Base-by-base conservation (phyloP, 1,140 invertebrate species). In the Eumaeus atala region DNA sequence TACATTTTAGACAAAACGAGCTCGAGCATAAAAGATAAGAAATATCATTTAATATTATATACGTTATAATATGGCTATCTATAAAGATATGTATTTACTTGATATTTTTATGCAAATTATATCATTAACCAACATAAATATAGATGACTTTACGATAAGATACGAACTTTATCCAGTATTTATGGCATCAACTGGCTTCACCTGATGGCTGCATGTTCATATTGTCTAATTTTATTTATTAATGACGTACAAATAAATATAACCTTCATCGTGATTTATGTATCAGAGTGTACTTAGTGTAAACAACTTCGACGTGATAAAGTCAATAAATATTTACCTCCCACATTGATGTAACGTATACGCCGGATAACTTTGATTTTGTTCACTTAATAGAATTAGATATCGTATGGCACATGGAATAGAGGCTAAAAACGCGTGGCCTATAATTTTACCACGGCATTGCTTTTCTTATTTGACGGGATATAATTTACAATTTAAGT, bases 401-500 rank as follows among this genome's bases (percentile, higher is more conserved):
- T 44, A 16, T 44, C 14, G 14, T 44, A 44, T 44, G 14, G 0
- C 38, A 16, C 2, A 6, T 16, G 5, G 14, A 1, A 14, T 44
- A 44, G 40, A 16, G 14, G 9, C 40, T 14, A 44, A 16, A 44
- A 44, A 9, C 8, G 16, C 14, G 14, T 44, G 16, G 9, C 40
- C 14, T 44, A 44, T 12, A 44, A 28, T 16, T 14, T 14, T 40
- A 14, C 5, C 40, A 14, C 40, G 14, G 40, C 40, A 16, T 14
- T 44, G 40, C 14, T 44, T 44, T 44, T 44, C 40, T 44, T 14
- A 8, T 44, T 44, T 14, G 40, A 44, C 40, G 14, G 40, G 14
- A 44, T 44, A 44, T 44, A 44, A 44, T 44, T 44, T 44, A 44
- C 40, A 44, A 44, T 44, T 44, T 44, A 37, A 57, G 35, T 51